Conservation (phyloP, 2,888 invertebrate species). For the Ochropleura plecta region DNA sequence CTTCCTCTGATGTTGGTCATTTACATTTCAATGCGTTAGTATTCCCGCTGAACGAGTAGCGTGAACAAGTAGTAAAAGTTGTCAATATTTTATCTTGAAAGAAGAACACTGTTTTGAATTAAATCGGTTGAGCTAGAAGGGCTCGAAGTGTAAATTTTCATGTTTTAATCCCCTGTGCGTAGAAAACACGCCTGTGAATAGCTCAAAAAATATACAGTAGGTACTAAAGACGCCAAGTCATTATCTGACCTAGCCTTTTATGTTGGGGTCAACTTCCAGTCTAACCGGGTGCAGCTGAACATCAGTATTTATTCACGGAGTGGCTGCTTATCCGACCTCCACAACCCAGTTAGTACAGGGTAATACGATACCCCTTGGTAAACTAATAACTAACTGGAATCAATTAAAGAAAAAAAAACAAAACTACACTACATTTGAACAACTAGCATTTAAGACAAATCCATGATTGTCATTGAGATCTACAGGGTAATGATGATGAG, state of each 20-base stretch:
- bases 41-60: constrained; percentile 9
- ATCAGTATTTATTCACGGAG: no score
- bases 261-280: no score
- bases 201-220: not conserved
- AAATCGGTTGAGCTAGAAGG: not conserved
- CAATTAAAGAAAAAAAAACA: not conserved
- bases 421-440: not conserved
- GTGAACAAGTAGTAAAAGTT: not conserved
- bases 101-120: constrained; percentile 1
- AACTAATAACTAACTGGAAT: not conserved
- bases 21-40: constrained; percentile 29
- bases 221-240: not conserved
- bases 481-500: not conserved
- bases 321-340: no score
- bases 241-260: no score
- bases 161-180: not conserved
- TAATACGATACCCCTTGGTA: no score
- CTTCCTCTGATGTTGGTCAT: constrained; percentile 25
- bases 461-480: not conserved
- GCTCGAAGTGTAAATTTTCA: not conserved
- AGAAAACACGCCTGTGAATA: not conserved
- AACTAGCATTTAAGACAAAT: no score
- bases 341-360: no score
- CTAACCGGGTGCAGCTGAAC: no score
- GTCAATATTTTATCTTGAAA: not conserved